phyloP scores from a whole-genome alignment of 2,888 invertebrate genomes.

The Stenolophus ochropezus region DNA sequence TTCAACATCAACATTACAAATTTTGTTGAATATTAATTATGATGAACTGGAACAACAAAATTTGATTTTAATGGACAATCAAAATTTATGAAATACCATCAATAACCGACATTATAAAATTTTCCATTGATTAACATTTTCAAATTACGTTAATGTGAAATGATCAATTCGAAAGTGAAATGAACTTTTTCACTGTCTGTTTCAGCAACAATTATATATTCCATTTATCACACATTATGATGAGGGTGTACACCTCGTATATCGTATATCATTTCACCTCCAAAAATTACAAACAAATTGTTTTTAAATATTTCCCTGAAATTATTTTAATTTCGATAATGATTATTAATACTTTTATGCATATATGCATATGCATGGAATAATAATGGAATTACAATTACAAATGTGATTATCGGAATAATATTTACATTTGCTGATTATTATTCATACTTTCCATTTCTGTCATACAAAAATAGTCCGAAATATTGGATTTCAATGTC shows the following conservation, averaged over 20 bases:
- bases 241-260: not conserved
- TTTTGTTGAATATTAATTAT: too few species aligned
- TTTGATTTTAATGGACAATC: conserved; percentile 6
- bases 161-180: not conserved
- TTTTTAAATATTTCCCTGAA: too few species aligned
- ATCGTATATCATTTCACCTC: not conserved
- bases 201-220: not conserved
- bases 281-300: too few species aligned
- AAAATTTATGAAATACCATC: not conserved
- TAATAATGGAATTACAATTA: not conserved
- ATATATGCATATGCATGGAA: not conserved
- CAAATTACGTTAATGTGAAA: not conserved
- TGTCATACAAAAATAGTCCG: not conserved
- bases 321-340: not conserved
- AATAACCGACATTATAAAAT: conserved; percentile 10
- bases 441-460: not conserved
- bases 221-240: not conserved
- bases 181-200: not conserved
- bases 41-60: not conserved
- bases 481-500: not conserved
- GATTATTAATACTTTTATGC: not conserved
- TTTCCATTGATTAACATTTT: not conserved
- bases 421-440: not conserved
- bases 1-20: too few species aligned
- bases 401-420: not conserved